Base-by-base conservation (phyloP, 1,140 invertebrate species). In the Papilio dardanus region DNA sequence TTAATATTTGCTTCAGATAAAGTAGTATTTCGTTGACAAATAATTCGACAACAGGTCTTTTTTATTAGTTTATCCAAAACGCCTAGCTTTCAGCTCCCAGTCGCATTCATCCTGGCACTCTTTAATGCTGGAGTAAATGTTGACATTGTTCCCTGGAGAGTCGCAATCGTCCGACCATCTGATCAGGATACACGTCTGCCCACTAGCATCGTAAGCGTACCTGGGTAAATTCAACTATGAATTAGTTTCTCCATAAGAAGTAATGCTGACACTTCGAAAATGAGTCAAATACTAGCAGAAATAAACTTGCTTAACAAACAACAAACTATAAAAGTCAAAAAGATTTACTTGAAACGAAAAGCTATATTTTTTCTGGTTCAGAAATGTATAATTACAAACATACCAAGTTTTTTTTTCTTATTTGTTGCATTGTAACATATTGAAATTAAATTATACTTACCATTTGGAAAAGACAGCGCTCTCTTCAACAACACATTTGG, bases 51-150 rank as follows among this genome's bases (percentile, higher is more conserved):
- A 46, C 40, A 42, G 42, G 16, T 21, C 19, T 54, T 21, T n/a
- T 46, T 46, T 54, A 46, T 46, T 46, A 21, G 12, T 28, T 58
- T 58, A 58, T 58, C 54, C 54, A 28, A 28, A 14, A 28, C 54
- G 54, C 54, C 54, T 58, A 1, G 54, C 54, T 24, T 58, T 58
- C 3, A 58, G 24, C 21, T 58, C 54, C 54, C 54, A 28, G 24
- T 58, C 54, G 21, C 54, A 58, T 58, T 58, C 54, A 10, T 58
- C 54, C 12, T 58, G 54, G 24, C 54, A 58, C 6, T 58, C 54
- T 10, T 58, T 58, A 3, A 58, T 24, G 54, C 54, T 58, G 21
- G 21, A 10, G 8, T 58, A 58, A 28, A 58, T 58, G 54, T 58
- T 58, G 54, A 58, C 54, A 12, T 58, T 28, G 21, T 58, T 58